Evolutionary conservation across 2,113 vertebrate species (phyloP).

Genomic region (Platichthys stellatus): DNA sequence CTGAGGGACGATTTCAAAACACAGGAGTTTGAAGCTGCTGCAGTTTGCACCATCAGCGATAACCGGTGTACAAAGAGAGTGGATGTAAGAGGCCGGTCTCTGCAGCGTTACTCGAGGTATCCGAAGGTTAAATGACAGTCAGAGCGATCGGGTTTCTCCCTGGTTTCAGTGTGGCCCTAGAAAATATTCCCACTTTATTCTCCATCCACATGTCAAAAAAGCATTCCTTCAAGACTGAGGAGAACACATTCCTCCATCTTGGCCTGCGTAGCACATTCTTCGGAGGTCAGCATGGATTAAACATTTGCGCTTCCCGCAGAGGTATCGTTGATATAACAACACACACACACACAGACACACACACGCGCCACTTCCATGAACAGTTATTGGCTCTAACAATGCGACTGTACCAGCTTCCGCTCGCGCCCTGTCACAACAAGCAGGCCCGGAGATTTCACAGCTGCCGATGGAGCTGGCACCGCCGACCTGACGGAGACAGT

Average conservation of each 20-base stretch:
- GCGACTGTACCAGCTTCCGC: conserved; percentile 24
- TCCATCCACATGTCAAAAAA: conserved; percentile 50
- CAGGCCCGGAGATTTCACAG: conserved; percentile 34
- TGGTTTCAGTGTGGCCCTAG: not conserved
- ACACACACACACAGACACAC: conserved; percentile 12
- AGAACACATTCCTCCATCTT: conserved; percentile 58
- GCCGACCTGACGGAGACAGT: conserved; percentile 14
- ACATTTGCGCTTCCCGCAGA: conserved; percentile 33
- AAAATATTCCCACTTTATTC: conserved; percentile 31
- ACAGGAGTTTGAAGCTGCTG: not conserved
- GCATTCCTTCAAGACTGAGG: conserved; percentile 47
- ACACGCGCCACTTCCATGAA: conserved; percentile 34
- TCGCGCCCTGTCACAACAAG: conserved; percentile 59
- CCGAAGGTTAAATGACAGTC: conserved; percentile 24
- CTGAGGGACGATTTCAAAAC: conserved; percentile 47
- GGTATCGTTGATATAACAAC: conserved; percentile 29
- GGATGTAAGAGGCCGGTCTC: conserved; percentile 6
- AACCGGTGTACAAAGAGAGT: too few relatives aligned
- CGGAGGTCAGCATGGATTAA: conserved; percentile 48
- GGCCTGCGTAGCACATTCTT: conserved; percentile 48
- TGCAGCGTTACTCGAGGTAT: not conserved
- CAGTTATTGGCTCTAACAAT: conserved; percentile 46
- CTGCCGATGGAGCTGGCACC: conserved; percentile 55
- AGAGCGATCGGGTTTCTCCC: conserved; percentile 25
- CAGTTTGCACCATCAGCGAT: not conserved